These are phyloP conservation scores for Salticus scenicus DNA, from an alignment of 2,888 invertebrate genomes.

Conservation along the genomic window DNA sequence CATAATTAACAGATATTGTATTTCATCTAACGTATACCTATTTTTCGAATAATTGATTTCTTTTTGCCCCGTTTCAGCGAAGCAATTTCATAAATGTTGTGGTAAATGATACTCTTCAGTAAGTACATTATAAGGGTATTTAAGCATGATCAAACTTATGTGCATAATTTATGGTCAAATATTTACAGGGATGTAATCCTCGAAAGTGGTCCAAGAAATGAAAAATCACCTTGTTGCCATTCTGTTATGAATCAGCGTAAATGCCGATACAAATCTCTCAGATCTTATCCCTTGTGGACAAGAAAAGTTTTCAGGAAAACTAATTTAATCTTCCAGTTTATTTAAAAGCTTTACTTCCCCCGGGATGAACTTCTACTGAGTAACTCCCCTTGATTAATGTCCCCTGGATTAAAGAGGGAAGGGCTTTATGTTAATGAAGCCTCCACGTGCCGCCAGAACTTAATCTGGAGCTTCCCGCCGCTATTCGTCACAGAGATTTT, in stretches of 20 bases:
- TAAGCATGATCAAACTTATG: background rate
- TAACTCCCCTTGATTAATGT: conserved; percentile 61
- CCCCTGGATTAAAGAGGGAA: conserved; percentile 51
- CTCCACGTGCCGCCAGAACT: conserved; percentile 33
- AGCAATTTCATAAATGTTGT: background rate
- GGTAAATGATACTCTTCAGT: background rate
- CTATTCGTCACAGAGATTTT: conserved; percentile 67
- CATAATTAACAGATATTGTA: too few species aligned
- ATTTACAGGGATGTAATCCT: conserved; percentile 9
- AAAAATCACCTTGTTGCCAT: conserved; percentile 21
- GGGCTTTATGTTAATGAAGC: conserved; percentile 61
- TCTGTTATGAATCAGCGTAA: conserved; percentile 41
- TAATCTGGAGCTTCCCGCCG: conserved; percentile 53
- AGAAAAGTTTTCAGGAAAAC: conserved; percentile 55
- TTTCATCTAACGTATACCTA: too few species aligned
- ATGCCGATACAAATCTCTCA: conserved; percentile 32
- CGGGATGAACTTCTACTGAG: conserved; percentile 38
- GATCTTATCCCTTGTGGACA: conserved; percentile 31
- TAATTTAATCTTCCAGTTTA: conserved; percentile 59
- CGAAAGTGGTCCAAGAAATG: background rate
- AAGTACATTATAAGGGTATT: background rate
- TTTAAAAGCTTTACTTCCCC: conserved; percentile 62
- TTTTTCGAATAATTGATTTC: too few species aligned
- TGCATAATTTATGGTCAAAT: background rate
- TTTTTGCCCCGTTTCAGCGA: too few species aligned